These are phyloP conservation scores for Heliocidaris erythrogramma DNA, from an alignment of 35 echinoderm and acorn worm species.

Conservation along the genomic window DNA sequence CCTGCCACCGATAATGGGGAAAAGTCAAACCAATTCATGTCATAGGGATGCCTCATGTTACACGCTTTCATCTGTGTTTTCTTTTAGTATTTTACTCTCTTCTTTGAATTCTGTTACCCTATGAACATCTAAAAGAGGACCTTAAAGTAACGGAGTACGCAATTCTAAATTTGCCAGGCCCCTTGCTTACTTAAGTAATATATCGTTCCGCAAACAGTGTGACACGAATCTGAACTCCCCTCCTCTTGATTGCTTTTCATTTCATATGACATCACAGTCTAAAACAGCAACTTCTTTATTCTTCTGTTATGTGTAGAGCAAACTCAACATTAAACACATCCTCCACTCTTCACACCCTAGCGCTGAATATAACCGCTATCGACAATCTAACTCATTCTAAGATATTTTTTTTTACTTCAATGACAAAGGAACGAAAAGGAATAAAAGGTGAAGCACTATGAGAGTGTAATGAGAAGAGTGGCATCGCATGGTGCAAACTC, in stretches of 20 bases:
- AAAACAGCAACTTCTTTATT: neutral
- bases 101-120: neutral
- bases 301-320: neutral
- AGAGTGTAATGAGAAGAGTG: neutral
- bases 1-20: neutral
- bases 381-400: neutral
- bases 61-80: neutral
- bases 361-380: neutral
- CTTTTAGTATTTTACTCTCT: neutral
- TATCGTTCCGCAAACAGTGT: neutral
- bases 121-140: neutral
- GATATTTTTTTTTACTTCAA: neutral
- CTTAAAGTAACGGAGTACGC: neutral
- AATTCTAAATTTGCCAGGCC: neutral
- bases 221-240: neutral
- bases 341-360: neutral
- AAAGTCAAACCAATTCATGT: neutral
- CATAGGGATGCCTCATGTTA: neutral
- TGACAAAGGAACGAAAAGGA: neutral
- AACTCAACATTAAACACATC: neutral
- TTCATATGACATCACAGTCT: neutral
- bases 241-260: neutral
- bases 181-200: neutral
- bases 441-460: neutral
- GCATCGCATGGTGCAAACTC: neutral